Evolutionary conservation across 1,140 invertebrate genomes (phyloP).

Genomic region (Drosophila lowei): DNA sequence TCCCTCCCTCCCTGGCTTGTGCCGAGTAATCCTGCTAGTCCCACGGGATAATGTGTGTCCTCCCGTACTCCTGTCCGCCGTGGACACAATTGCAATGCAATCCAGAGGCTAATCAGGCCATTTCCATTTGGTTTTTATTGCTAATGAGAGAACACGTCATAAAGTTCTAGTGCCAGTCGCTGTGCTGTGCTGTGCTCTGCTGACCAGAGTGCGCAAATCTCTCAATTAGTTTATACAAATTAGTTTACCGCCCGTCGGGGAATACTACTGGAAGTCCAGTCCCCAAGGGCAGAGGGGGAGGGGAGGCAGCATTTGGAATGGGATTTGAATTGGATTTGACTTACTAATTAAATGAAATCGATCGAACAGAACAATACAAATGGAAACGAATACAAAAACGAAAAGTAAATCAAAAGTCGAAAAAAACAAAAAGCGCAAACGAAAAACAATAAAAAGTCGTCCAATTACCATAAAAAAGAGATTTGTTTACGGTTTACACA

Average conservation of each 20-base stretch:
- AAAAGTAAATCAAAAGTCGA: conserved; percentile 18
- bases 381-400: conserved; percentile 21
- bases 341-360: conserved; percentile 72
- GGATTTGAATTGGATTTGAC: not conserved
- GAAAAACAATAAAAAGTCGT: conserved; percentile 45
- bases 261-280: conserved; percentile 43
- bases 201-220: conserved; percentile 56
- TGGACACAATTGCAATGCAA: conserved; percentile 41
- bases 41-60: conserved; percentile 5
- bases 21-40: conserved; percentile 7
- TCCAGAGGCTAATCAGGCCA: conserved; percentile 54
- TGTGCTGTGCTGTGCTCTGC: not conserved
- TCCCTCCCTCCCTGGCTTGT: not conserved
- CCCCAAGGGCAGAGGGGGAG: conserved; percentile 13
- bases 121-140: conserved; percentile 67
- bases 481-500: conserved; percentile 77
- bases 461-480: conserved; percentile 79
- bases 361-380: conserved; percentile 26
- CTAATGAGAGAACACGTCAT: conserved; percentile 76
- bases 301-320: not conserved
- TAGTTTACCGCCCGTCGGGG: conserved; percentile 79
- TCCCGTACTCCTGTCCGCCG: not conserved
- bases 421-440: conserved; percentile 3
- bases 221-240: conserved; percentile 77
- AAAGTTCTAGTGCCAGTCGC: conserved; percentile 33